Evolutionary conservation across 2,888 invertebrate species (phyloP).

Genomic region (Noctua fimbriata): DNA sequence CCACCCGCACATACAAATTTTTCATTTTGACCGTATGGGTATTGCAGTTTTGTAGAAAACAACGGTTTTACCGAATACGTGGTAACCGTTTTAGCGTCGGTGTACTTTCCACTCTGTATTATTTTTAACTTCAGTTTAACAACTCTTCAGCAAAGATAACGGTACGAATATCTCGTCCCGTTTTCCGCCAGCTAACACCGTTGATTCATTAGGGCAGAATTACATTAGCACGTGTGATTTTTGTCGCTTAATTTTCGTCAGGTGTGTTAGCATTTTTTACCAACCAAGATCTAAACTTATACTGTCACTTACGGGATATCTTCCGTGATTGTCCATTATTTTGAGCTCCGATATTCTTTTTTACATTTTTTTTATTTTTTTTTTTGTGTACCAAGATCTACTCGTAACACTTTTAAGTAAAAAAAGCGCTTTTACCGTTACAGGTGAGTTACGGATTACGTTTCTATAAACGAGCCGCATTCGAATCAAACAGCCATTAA

Average conservation of each 20-base stretch:
- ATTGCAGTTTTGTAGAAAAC: too few relatives aligned
- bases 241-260: not conserved
- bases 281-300: not conserved
- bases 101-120: not conserved
- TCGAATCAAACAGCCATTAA: conserved; percentile 15
- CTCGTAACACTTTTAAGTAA: not conserved
- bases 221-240: not conserved
- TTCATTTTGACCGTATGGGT: too few relatives aligned
- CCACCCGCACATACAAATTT: too few relatives aligned
- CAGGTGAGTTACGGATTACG: not conserved
- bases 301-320: too few relatives aligned
- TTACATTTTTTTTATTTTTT: too few relatives aligned
- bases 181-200: not conserved
- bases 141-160: not conserved
- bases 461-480: not conserved
- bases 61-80: too few relatives aligned
- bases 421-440: conserved; percentile 1
- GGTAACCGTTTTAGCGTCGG: too few relatives aligned
- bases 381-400: not conserved
- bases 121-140: not conserved
- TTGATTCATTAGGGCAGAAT: not conserved
- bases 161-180: not conserved
- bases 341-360: too few relatives aligned
- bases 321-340: too few relatives aligned
- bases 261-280: not conserved